A percentile compares a stretch with the other conserved stretches of the same genome.
Evolutionary conservation across 2,113 vertebrate species (phyloP).

Genomic region (Dipodomys ordii): DNA sequence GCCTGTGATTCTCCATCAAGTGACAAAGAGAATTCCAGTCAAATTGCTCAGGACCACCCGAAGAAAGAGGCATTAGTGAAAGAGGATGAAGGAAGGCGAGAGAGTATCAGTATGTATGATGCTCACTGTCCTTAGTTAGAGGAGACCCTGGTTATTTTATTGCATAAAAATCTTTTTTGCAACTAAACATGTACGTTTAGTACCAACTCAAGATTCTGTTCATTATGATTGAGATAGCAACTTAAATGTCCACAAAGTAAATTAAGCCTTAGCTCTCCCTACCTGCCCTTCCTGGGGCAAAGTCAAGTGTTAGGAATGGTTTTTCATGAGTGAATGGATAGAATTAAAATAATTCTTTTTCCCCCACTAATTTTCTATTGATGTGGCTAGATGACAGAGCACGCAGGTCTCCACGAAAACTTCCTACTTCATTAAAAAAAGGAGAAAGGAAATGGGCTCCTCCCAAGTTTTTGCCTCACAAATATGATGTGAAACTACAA

Average conservation of each 20-base stretch:
- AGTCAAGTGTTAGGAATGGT: neutral
- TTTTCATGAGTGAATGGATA: conserved; percentile 16
- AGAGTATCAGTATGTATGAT: conserved; percentile 92
- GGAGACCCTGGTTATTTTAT: neutral
- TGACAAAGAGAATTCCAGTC: conserved; percentile 97
- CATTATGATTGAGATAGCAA: conserved; percentile 36
- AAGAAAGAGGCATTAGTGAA: conserved; percentile 90
- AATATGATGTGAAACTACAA: conserved; percentile 96
- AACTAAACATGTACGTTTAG: neutral
- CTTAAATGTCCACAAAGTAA: neutral
- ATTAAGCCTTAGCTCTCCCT: conserved; percentile 34
- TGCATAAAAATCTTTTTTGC: neutral
- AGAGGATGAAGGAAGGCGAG: conserved; percentile 94
- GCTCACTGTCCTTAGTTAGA: conserved; percentile 32
- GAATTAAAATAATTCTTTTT: conserved; percentile 31
- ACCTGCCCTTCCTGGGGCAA: neutral
- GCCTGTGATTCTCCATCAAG: conserved; percentile 98
- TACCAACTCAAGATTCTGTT: conserved; percentile 13
- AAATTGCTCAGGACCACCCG: conserved; percentile 91
- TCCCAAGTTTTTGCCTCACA: conserved; percentile 98
- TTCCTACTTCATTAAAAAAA: conserved; percentile 95
- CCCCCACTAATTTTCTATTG: conserved; percentile 49
- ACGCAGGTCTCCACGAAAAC: conserved; percentile 96
- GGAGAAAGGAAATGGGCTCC: conserved; percentile 97
- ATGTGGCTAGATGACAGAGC: conserved; percentile 92